These are phyloP conservation scores for Prinia subflava DNA, from an alignment of 2,113 vertebrate genomes.

Conservation along the genomic window DNA sequence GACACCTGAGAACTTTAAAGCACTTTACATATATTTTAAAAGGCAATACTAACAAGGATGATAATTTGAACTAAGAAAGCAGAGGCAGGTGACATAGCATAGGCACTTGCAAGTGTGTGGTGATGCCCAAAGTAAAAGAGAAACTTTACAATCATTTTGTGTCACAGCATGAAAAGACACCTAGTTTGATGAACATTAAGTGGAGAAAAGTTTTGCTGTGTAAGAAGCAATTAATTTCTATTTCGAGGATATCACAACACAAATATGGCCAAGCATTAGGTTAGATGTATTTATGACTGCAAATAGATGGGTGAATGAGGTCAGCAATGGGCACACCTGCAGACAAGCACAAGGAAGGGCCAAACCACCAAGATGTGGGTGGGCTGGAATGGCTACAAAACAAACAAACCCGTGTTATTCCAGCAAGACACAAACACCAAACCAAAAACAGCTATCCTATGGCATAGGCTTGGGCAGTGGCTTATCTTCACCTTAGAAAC, in stretches of 20 bases:
- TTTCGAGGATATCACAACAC: neutral
- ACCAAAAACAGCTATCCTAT: conserved; percentile 31
- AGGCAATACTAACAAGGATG: neutral
- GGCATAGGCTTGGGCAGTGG: neutral
- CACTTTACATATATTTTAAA: neutral
- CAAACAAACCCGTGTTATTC: conserved; percentile 55
- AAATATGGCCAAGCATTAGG: conserved; percentile 24
- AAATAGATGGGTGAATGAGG: conserved; percentile 58
- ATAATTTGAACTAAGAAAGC: neutral
- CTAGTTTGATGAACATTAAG: neutral
- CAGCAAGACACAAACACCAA: conserved; percentile 26
- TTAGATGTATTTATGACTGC: conserved; percentile 50
- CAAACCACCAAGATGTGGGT: conserved; percentile 69
- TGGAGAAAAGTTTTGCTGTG: neutral
- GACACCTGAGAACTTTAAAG: neutral
- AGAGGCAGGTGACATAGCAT: neutral
- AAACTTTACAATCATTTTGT: neutral
- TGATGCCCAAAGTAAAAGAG: neutral
- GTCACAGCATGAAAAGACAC: neutral
- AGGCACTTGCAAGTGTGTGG: neutral
- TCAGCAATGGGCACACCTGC: conserved; percentile 70
- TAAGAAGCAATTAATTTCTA: neutral
- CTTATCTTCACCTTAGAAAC: neutral
- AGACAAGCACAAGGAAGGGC: conserved; percentile 52
- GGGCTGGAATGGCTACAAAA: conserved; percentile 57